phyloP scores from a whole-genome alignment of 1,140 invertebrate species.

The Eumaeus atala region DNA sequence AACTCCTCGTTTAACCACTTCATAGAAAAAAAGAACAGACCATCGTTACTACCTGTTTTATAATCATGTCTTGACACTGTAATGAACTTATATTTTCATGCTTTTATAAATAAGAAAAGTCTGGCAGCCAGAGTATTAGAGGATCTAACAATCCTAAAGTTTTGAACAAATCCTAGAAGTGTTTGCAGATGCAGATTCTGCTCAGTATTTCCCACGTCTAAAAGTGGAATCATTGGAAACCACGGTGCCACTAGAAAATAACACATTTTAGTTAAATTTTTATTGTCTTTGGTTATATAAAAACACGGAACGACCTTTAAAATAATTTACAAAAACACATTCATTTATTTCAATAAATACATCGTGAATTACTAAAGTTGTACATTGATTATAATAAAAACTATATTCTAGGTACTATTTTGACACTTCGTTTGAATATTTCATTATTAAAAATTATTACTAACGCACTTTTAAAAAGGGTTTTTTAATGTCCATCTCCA shows the following conservation, averaged over 20 bases:
- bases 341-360: slow-evolving; percentile 63
- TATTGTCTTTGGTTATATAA: slow-evolving; percentile 74
- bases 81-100: no score
- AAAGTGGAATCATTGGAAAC: not conserved
- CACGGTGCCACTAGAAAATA: slow-evolving; percentile 36
- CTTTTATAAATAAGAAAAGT: no score
- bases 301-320: slow-evolving; percentile 70
- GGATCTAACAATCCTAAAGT: no score
- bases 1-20: no score
- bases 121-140: no score
- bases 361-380: slow-evolving; percentile 61
- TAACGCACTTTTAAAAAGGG: not conserved
- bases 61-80: no score
- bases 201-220: no score
- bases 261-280: slow-evolving; percentile 67
- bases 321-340: slow-evolving; percentile 72
- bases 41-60: no score
- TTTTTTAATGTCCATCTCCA: not conserved
- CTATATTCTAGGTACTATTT: slow-evolving; percentile 21
- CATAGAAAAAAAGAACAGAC: no score
- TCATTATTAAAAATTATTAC: slow-evolving; percentile 20
- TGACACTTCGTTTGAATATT: slow-evolving; percentile 16
- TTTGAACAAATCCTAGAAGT: no score
- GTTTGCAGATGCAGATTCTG: no score
- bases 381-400: slow-evolving; percentile 64